phyloP scores from a whole-genome alignment of 2,888 invertebrate genomes.

The Mythimna impura region DNA sequence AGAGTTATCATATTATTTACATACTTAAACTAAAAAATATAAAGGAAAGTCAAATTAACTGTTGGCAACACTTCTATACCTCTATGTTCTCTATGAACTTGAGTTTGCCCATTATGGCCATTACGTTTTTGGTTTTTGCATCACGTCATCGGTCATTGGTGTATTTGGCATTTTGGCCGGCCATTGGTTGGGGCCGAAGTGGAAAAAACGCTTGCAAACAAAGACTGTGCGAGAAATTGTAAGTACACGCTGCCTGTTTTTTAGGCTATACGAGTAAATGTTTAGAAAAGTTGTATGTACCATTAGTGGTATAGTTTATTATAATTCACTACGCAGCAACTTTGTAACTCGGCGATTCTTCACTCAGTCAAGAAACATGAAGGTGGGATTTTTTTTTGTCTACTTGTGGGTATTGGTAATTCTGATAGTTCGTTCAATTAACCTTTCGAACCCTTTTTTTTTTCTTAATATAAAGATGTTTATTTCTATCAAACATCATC shows the following conservation, averaged over 20 bases:
- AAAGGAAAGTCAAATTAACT: no score
- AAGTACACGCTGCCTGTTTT: background rate
- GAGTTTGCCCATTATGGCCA: no score
- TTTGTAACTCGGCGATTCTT: constrained; percentile 16
- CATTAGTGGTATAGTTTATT: constrained; percentile 19
- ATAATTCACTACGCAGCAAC: constrained; percentile 5
- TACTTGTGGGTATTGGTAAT: no score
- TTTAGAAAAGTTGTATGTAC: constrained; percentile 41
- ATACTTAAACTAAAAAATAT: no score
- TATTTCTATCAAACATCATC: background rate
- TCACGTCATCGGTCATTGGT: background rate
- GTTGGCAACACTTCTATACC: no score
- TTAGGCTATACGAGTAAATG: constrained; percentile 31
- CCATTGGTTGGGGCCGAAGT: background rate
- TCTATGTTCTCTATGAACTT: no score
- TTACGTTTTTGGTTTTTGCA: background rate
- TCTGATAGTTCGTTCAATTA: background rate
- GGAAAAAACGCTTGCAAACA: background rate
- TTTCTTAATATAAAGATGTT: no score
- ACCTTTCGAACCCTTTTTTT: background rate
- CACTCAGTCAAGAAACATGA: constrained; percentile 48
- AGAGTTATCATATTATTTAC: no score
- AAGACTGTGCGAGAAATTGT: background rate
- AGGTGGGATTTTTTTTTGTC: constrained; percentile 40
- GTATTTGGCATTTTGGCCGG: background rate